These are phyloP conservation scores for Platycercus adscitus DNA, from an alignment of 2,113 vertebrate genomes.

Conservation along the genomic window DNA sequence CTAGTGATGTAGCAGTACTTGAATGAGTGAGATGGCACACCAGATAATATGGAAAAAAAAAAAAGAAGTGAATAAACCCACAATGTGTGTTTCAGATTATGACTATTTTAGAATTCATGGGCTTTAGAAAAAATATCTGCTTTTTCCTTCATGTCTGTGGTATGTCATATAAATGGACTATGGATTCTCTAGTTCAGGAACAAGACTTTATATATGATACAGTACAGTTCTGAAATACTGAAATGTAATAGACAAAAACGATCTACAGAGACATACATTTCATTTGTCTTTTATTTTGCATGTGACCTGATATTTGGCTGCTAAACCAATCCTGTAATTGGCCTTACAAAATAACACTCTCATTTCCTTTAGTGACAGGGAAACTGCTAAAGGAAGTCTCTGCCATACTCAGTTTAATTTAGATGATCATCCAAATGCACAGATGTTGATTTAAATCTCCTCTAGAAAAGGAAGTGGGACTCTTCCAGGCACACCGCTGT, in stretches of 20 bases:
- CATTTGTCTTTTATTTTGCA: not conserved
- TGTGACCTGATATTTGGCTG: not conserved
- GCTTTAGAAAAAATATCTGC: not conserved
- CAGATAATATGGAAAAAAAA: not conserved
- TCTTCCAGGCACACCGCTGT: not conserved
- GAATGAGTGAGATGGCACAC: not conserved
- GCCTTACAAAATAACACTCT: not conserved
- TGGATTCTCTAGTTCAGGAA: not conserved
- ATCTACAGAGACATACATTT: not conserved
- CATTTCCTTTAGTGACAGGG: not conserved
- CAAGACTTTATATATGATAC: not conserved
- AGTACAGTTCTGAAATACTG: not conserved
- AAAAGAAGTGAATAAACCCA: not conserved
- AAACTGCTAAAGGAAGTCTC: not conserved
- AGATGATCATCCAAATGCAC: not conserved
- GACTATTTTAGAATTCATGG: not conserved
- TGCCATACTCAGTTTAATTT: not conserved
- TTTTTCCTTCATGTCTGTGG: not conserved
- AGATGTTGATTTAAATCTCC: not conserved
- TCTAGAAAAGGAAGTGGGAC: not conserved
- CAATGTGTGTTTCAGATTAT: not conserved
- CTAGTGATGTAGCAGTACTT: not conserved
- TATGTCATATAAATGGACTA: not conserved
- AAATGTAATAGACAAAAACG: not conserved
- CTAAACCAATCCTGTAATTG: not conserved